Conservation (phyloP, 2,888 invertebrate genomes). For the Rhogogaster chlorosoma region DNA sequence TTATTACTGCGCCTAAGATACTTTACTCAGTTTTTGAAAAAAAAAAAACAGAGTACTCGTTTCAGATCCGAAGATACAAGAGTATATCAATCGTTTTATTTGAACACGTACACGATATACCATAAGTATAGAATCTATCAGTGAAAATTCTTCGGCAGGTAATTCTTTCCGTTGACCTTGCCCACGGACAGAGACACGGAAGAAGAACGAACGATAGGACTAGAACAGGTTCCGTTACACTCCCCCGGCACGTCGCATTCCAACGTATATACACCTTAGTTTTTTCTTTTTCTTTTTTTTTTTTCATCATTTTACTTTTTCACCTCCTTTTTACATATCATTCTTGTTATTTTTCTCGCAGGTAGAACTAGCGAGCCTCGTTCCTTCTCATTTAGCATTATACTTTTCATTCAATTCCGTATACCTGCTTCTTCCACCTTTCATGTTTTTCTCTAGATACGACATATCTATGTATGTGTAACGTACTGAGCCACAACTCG, state of each 20-base stretch:
- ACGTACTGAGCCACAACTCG: background rate
- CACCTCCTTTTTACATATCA: background rate
- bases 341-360: background rate
- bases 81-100: background rate
- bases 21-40: no score
- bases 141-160: background rate
- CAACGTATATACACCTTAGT: slow-evolving; percentile 56
- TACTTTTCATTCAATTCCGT: background rate
- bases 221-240: slow-evolving; percentile 71
- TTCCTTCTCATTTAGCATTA: background rate
- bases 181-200: slow-evolving; percentile 56
- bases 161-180: slow-evolving; percentile 62
- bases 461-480: background rate
- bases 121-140: background rate
- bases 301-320: background rate
- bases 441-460: background rate
- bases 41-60: background rate
- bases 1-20: no score
- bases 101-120: background rate
- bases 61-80: background rate
- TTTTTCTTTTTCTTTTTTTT: slow-evolving; percentile 43
- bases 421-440: background rate
- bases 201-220: slow-evolving; percentile 52
- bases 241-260: slow-evolving; percentile 62
- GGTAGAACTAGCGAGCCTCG: background rate